phyloP scores from a whole-genome alignment of 2,888 invertebrate species.

The Trissolcus japonicus region DNA sequence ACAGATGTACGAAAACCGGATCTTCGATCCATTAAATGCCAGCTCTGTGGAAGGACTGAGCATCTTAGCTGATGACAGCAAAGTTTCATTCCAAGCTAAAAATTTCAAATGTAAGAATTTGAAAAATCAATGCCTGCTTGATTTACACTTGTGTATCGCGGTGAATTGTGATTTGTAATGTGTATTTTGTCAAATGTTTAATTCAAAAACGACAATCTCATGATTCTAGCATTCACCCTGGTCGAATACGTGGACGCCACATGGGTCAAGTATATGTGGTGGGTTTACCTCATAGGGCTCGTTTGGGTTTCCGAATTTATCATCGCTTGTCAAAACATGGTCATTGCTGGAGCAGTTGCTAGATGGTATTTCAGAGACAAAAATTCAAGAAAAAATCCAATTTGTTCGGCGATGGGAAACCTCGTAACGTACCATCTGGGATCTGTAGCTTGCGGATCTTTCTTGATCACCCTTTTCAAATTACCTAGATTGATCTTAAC shows the following conservation, averaged over 20 bases:
- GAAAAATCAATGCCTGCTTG: background rate
- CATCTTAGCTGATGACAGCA: slow-evolving; percentile 60
- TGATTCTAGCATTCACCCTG: slow-evolving; percentile 79
- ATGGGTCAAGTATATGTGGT: slow-evolving; percentile 95
- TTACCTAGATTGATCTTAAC: slow-evolving; percentile 92
- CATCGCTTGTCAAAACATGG: slow-evolving; percentile 95
- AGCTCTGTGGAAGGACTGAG: slow-evolving; percentile 62
- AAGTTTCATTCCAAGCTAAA: slow-evolving; percentile 63
- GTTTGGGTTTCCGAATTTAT: slow-evolving; percentile 97
- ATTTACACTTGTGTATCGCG: background rate
- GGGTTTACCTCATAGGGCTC: slow-evolving; percentile 88
- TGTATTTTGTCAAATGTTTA: background rate
- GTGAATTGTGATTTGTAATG: background rate
- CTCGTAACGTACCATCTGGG: slow-evolving; percentile 93
- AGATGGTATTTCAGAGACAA: slow-evolving; percentile 94
- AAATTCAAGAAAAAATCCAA: slow-evolving; percentile 80
- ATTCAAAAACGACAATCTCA: background rate
- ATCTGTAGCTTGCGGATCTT: slow-evolving; percentile 95
- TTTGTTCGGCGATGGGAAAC: slow-evolving; percentile 84
- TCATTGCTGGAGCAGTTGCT: slow-evolving; percentile 93
- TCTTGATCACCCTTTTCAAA: slow-evolving; percentile 95
- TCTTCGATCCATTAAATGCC: slow-evolving; percentile 66
- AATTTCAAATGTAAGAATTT: slow-evolving; percentile 68
- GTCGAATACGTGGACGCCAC: slow-evolving; percentile 86
- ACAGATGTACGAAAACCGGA: slow-evolving; percentile 65